Conservation (phyloP, 37 sponge, comb jelly and placozoan species). For the Dysidea cf. avara region DNA sequence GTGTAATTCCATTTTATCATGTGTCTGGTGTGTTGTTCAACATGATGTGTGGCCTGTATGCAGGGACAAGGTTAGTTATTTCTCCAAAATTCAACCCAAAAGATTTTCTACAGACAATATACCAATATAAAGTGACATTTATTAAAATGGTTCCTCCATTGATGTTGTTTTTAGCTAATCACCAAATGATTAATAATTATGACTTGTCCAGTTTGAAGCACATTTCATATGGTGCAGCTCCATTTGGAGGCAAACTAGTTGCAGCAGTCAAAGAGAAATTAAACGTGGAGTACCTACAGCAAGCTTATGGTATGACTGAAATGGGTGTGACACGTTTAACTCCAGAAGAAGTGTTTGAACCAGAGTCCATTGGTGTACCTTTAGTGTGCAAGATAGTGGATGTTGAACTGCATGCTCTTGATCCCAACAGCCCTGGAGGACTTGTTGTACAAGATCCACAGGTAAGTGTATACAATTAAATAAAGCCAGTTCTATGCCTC, state of each 20-base stretch:
- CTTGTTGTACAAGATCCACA: no score
- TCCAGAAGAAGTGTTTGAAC: no score
- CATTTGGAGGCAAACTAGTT: constrained; percentile 70
- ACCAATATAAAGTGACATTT: constrained; percentile 35
- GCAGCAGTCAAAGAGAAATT: constrained; percentile 36
- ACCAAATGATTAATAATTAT: no score
- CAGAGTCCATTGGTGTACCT: no score
- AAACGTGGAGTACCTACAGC: constrained; percentile 29
- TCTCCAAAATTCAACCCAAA: constrained; percentile 75
- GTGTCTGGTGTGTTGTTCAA: constrained; percentile 72
- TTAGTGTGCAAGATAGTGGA: no score
- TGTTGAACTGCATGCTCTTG: no score
- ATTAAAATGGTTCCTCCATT: constrained; percentile 78
- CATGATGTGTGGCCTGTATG: constrained; percentile 32
- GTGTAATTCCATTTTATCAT: constrained; percentile 80
- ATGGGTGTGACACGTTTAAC: no score
- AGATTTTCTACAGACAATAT: constrained; percentile 53
- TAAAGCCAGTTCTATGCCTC: no score
- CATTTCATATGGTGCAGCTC: constrained; percentile 81
- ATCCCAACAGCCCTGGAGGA: no score
- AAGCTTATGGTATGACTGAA: constrained; percentile 86
- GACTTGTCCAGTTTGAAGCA: constrained; percentile 56
- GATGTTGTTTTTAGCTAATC: constrained; percentile 82
- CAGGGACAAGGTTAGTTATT: constrained; percentile 52
- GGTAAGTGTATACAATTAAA: no score